A percentile compares a stretch with the other conserved stretches of the same genome.
Evolutionary conservation across 2,888 invertebrate species (phyloP).

Genomic region (Drosophila kambysellisi): DNA sequence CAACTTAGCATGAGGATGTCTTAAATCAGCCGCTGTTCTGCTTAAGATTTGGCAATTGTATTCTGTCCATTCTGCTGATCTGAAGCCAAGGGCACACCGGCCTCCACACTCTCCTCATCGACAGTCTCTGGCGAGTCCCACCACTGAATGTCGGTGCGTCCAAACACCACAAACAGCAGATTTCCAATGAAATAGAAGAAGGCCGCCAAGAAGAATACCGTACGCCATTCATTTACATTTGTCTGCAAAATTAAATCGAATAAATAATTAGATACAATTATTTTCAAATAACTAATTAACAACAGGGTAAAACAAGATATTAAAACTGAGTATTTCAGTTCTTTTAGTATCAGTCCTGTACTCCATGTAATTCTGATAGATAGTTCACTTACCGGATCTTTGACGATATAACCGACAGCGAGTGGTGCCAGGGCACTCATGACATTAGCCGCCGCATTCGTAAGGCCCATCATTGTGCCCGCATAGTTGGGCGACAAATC

Average conservation of each 20-base stretch:
- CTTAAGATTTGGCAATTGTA: constrained; percentile 23
- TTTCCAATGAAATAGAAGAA: constrained; percentile 86
- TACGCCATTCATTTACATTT: constrained; percentile 86
- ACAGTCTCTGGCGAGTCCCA: constrained; percentile 87
- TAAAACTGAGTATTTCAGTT: neutral
- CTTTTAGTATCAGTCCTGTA: neutral
- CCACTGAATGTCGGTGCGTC: constrained; percentile 86
- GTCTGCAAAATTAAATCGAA: constrained; percentile 51
- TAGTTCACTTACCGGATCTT: constrained; percentile 87
- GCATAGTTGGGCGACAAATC: constrained; percentile 94
- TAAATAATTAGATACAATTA: neutral
- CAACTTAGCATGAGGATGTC: constrained; percentile 31
- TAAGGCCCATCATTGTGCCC: constrained; percentile 94
- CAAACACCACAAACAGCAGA: constrained; percentile 86
- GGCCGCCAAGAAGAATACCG: constrained; percentile 87
- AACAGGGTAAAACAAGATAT: neutral
- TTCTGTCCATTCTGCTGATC: constrained; percentile 11
- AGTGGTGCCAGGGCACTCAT: constrained; percentile 92
- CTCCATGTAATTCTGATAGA: neutral
- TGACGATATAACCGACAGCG: constrained; percentile 89
- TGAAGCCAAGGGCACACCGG: constrained; percentile 53
- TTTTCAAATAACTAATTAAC: neutral
- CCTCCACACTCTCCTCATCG: constrained; percentile 58
- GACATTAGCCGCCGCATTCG: constrained; percentile 91
- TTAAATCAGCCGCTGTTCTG: constrained; percentile 21